Evolutionary conservation across 2,888 invertebrate genomes (phyloP), one percentile per base, ranked within the genome.

Genomic region (Oligia latruncula): DNA sequence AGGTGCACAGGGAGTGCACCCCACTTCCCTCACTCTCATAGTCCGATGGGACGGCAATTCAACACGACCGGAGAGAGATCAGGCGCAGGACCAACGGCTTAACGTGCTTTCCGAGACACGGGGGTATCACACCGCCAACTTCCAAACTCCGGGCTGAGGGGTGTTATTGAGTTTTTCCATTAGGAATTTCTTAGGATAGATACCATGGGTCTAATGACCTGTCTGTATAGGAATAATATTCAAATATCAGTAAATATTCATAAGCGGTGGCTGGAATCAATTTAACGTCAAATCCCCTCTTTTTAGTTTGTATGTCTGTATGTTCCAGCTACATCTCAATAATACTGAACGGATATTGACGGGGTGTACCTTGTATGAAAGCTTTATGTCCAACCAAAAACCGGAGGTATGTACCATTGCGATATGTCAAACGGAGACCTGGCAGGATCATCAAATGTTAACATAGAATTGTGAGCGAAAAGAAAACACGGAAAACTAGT

Each of bases 251-350:
- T 17, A 52, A 58, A 58, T 58, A 58, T 58, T 58, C 3, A 55
- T 46, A 52, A 78, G 40, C 17, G 80, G 76, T 82, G 83, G 58
- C 83, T 83, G 81, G 77, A 66, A 20, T 35, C 17, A 46, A 35
- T 40, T 3, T 52, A 43, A 35, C 29, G 17, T 64, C 29, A 52
- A n/a, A n/a, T 66, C 46, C 43, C 4, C 9, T 43, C 67, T 70
- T 46, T 83, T 71, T 79, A 85, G 79, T 43, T 74, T 58, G 43
- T 81, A 55, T 79, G 73, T 85, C 83, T 87, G 81, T 87, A 74
- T 88, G 88, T 87, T 87, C 88, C 87, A 87, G 87, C 86, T 85
- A 35, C 80, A 80, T 23, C 78, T 80, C 77, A 77, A 78, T 66
- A 88, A 74, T 79, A 77, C 74, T 64, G 88, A 86, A 78, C 77